Conservation (phyloP, 2,888 invertebrate species). For the Arenicola marina region DNA sequence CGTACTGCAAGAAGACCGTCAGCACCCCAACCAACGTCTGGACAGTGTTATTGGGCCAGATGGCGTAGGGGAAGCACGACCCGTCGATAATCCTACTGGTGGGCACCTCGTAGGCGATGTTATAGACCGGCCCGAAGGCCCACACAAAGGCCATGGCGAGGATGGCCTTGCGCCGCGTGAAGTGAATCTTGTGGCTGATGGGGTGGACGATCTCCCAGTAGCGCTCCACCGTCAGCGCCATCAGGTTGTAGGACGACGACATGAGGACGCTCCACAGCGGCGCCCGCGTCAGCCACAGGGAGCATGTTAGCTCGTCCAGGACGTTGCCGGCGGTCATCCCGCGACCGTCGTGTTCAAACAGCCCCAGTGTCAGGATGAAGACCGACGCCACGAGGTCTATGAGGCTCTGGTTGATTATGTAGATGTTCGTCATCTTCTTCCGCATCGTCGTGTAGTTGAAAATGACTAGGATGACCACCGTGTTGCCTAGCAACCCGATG, state of each 20-base stretch:
- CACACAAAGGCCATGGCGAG: slow-evolving; percentile 9
- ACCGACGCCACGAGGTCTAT: slow-evolving; percentile 26
- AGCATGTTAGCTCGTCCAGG: slow-evolving; percentile 17
- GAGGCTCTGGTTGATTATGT: slow-evolving; percentile 26
- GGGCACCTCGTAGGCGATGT: slow-evolving; percentile 13
- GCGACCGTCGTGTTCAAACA: slow-evolving; percentile 9
- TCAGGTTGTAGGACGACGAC: slow-evolving; percentile 22
- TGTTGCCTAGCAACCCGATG: slow-evolving; percentile 21
- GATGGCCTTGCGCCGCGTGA: slow-evolving; percentile 3
- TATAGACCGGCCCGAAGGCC: slow-evolving; percentile 14
- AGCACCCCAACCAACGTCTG: slow-evolving; percentile 8
- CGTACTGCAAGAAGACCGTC: slow-evolving; percentile 11
- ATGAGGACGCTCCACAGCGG: slow-evolving; percentile 17
- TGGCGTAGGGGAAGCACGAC: slow-evolving; percentile 1
- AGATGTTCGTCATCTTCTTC: slow-evolving; percentile 18
- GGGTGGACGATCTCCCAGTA: slow-evolving; percentile 24
- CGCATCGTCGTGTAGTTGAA: slow-evolving; percentile 11
- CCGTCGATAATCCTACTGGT: slow-evolving; percentile 7
- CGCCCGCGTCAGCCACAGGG: slow-evolving; percentile 17
- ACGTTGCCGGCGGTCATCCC: neutral
- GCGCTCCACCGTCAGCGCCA: slow-evolving; percentile 25
- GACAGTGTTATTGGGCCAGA: slow-evolving; percentile 5
- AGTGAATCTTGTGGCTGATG: slow-evolving; percentile 15
- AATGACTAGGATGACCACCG: slow-evolving; percentile 23
- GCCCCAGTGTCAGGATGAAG: slow-evolving; percentile 10